These are phyloP conservation scores for Drosophila cracens DNA, from an alignment of 2,888 invertebrate genomes.

Conservation along the genomic window DNA sequence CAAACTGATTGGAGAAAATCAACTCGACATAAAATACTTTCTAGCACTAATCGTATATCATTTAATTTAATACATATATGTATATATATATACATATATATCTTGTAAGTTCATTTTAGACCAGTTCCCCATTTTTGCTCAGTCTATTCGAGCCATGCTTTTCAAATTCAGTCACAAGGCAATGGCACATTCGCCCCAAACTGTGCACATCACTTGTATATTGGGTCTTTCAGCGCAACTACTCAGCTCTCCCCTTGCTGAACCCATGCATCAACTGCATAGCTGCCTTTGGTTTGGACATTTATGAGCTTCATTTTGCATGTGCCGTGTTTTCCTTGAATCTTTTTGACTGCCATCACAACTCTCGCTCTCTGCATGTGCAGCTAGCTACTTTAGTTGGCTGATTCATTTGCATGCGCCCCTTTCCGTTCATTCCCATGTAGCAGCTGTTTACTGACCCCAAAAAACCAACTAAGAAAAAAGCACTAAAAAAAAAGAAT, in stretches of 20 bases:
- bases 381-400: constrained; percentile 54
- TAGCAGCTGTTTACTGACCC: constrained; percentile 70
- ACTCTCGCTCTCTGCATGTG: constrained; percentile 43
- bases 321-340: constrained; percentile 50
- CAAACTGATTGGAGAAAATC: neutral
- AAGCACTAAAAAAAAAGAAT: constrained; percentile 18
- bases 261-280: constrained; percentile 10
- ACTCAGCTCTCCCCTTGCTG: neutral
- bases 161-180: constrained; percentile 24
- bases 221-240: constrained; percentile 22
- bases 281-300: constrained; percentile 31
- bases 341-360: constrained; percentile 48
- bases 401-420: constrained; percentile 67
- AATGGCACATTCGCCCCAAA: constrained; percentile 27
- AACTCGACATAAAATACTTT: neutral
- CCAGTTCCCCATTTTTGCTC: neutral
- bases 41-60: neutral
- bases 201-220: constrained; percentile 10
- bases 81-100: neutral
- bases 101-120: neutral
- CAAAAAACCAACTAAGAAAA: constrained; percentile 41
- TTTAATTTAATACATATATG: neutral
- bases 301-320: constrained; percentile 60
- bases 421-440: constrained; percentile 19
- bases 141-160: constrained; percentile 20